Evolutionary conservation across 2,797 vertebrate genomes (phyloP), one percentile per base, ranked within the genome.

Genomic region (Enteromius paludinosus): DNA sequence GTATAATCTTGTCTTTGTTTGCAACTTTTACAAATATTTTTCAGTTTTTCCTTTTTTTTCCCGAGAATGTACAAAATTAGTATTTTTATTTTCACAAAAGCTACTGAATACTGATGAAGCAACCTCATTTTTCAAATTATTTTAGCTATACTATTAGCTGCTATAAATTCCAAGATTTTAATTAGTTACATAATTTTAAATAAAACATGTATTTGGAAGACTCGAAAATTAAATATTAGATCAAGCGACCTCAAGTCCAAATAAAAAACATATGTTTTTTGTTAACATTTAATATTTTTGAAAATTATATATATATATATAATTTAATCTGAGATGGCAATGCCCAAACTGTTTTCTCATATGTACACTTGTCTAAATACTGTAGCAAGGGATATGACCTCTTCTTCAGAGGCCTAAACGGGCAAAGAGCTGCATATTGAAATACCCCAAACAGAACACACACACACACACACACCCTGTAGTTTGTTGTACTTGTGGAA

Each of bases 401-500:
- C 38, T 68, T 66, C 41, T 38, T 68, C 49, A 59, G 64, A 61
- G 64, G 49, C 64, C 49, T 77, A 62, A 69, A 70, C 0, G 15
- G 47, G 65, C 54, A 83, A 61, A 76, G 61, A 84, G 61, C 64
- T 83, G 70, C 70, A 72, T 83, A 84, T 66, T 69, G 54, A 81
- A 83, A 83, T 77, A 79, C 23, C 56, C 54, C n/a, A 49, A 66
- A 62, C 70, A 73, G 18, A 23, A 78, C 68, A 78, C 54, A 75
- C 61, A 64, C 76, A 83, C 61, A 78, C 66, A 56, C 47, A 56
- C 61, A 75, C 7, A 70, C 64, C 56, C 49, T 81, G 85, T 88
- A 82, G 84, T 80, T 83, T 83, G 79, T 82, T 86, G 78, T 86
- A 87, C 82, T 76, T 86, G 83, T 87, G 75, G 84, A 81, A 84